These are phyloP conservation scores for Paratrypauchen microcephalus DNA, from an alignment of 2,797 vertebrate species.

Conservation along the genomic window DNA sequence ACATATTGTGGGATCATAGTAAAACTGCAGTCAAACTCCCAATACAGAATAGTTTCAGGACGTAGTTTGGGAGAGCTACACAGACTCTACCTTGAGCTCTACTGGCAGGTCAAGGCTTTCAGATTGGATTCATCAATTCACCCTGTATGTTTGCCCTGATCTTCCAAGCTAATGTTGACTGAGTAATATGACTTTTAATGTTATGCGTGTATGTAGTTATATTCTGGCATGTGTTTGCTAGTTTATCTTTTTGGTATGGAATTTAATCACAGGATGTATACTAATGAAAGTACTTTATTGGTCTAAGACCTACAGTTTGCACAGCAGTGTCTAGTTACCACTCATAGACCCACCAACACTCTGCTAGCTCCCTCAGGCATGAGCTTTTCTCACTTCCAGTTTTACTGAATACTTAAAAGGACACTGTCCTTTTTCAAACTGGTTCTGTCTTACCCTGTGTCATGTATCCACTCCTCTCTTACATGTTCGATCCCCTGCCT, in stretches of 20 bases:
- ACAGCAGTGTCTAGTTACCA: conserved; percentile 5
- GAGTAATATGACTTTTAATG: conserved; percentile 69
- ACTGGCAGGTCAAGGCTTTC: conserved; percentile 10
- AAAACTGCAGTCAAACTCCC: conserved; percentile 4
- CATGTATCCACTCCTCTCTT: conserved; percentile 14
- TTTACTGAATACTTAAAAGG: conserved; percentile 32
- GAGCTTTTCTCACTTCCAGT: conserved; percentile 33
- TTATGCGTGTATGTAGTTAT: conserved; percentile 40
- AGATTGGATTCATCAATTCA: conserved; percentile 9
- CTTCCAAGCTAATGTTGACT: conserved; percentile 52
- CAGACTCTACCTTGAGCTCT: no score
- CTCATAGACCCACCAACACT: conserved; percentile 21
- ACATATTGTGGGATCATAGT: conserved; percentile 10
- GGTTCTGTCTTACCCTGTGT: background rate
- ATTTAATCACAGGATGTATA: background rate
- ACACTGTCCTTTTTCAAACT: conserved; percentile 15
- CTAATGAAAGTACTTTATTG: background rate
- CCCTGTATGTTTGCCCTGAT: conserved; percentile 22
- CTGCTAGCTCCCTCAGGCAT: conserved; percentile 14
- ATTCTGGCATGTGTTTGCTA: background rate
- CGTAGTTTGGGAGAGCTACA: conserved; percentile 16
- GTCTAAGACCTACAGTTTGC: background rate
- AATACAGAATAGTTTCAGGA: conserved; percentile 13
- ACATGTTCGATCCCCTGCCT: conserved; percentile 9
- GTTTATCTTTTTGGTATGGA: background rate